Conservation (phyloP, 2,888 invertebrate genomes). For the Polylopha cassiicola region DNA sequence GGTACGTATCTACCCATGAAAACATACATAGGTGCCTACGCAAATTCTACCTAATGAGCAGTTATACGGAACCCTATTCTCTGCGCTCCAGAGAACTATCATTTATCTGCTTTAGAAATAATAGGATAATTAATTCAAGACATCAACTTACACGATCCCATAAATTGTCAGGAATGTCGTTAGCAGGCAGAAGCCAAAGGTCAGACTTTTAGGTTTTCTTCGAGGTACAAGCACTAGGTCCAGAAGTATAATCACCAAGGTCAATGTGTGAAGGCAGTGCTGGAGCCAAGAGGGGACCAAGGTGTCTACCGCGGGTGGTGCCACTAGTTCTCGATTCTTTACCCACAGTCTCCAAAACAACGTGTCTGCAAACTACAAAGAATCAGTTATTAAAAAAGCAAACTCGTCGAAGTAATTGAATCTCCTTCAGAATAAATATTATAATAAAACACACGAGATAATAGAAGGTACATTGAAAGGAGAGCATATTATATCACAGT, state of each 20-base stretch:
- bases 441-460: too few species aligned
- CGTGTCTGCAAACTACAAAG: slow-evolving; percentile 56
- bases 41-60: too few species aligned
- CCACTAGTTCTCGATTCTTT: slow-evolving; percentile 46
- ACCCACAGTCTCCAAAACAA: slow-evolving; percentile 63
- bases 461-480: too few species aligned
- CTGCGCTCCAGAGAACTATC: too few species aligned
- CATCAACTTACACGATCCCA: slow-evolving; percentile 44
- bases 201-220: slow-evolving; percentile 42
- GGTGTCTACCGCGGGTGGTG: slow-evolving; percentile 43
- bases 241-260: slow-evolving; percentile 44
- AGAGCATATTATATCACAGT: too few species aligned
- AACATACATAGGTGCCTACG: too few species aligned
- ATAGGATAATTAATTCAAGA: neutral
- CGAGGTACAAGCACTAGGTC: slow-evolving; percentile 51
- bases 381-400: too few species aligned
- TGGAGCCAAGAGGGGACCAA: slow-evolving; percentile 56
- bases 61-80: too few species aligned
- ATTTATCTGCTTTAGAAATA: neutral
- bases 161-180: slow-evolving; percentile 39
- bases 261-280: slow-evolving; percentile 60
- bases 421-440: too few species aligned
- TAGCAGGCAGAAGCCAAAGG: slow-evolving; percentile 36
- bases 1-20: too few species aligned
- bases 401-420: too few species aligned